These are phyloP conservation scores for Eonycteris spelaea DNA, from an alignment of 2,113 vertebrate genomes.

Conservation along the genomic window DNA sequence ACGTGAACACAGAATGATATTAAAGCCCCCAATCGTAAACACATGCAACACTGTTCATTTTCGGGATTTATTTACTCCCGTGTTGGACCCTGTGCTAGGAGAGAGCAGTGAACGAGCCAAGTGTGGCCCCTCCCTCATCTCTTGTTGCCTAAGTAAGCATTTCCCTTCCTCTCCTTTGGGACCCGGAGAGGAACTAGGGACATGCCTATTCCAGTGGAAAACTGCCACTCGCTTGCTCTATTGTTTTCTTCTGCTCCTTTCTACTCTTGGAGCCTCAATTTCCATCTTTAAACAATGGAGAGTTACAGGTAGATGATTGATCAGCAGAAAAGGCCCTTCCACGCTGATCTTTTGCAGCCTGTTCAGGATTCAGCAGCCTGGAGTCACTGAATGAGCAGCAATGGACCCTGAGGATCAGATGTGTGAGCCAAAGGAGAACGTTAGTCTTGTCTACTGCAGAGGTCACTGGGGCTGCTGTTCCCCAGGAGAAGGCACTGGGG, in stretches of 20 bases:
- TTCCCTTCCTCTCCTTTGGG: no score
- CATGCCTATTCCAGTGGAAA: neutral
- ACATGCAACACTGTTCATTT: rapidly evolving
- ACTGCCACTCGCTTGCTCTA: neutral
- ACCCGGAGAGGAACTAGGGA: neutral
- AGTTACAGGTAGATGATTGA: no score
- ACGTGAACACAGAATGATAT: neutral
- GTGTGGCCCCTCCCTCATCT: neutral
- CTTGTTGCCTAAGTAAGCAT: no score
- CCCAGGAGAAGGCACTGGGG: neutral
- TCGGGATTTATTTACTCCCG: rapidly evolving
- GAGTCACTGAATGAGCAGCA: neutral
- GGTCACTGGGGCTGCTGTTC: neutral
- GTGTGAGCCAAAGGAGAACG: neutral
- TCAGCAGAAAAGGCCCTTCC: neutral
- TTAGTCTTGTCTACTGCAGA: neutral
- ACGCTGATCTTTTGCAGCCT: neutral
- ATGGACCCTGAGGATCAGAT: neutral
- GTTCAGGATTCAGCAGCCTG: neutral
- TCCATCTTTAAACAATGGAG: neutral
- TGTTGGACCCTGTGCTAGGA: neutral
- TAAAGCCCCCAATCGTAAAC: rapidly evolving
- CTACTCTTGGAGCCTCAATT: neutral
- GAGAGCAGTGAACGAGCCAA: neutral
- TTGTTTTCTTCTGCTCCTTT: neutral